phyloP scores from a whole-genome alignment of 2,888 invertebrate species.

The Agonopterix heracliana region DNA sequence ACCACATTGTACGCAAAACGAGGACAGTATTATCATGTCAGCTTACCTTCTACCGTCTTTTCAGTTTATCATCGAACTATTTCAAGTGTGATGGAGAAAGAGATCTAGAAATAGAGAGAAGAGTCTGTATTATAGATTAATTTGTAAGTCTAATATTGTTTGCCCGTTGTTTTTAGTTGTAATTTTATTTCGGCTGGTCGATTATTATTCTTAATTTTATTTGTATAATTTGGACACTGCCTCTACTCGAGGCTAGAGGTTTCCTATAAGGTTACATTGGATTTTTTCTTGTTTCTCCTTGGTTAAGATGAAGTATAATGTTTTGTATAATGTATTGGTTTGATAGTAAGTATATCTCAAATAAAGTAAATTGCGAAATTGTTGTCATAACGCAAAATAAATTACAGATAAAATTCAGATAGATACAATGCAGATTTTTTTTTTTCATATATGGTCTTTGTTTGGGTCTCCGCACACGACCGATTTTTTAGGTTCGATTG shows the following conservation, averaged over 20 bases:
- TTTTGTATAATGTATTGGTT: no score
- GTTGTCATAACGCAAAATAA: no score
- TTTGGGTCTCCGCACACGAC: no score
- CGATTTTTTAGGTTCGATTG: no score
- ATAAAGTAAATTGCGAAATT: no score
- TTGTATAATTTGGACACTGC: slow-evolving; percentile 15
- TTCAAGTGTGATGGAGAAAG: not conserved
- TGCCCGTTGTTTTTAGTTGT: slow-evolving; percentile 54
- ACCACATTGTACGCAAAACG: no score
- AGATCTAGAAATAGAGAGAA: slow-evolving; percentile 25
- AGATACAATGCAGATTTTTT: no score
- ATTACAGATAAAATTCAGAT: no score
- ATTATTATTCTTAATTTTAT: slow-evolving; percentile 16
- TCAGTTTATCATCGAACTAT: not conserved
- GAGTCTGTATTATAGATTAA: slow-evolving; percentile 60
- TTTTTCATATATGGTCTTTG: no score
- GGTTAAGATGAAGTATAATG: no score
- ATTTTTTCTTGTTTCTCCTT: no score
- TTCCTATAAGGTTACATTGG: not conserved
- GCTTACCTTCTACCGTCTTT: not conserved
- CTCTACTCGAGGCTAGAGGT: slow-evolving; percentile 1
- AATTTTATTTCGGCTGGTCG: slow-evolving; percentile 30
- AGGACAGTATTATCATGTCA: not conserved
- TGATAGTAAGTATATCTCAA: no score
- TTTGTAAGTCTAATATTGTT: slow-evolving; percentile 50